A percentile compares a stretch with the other conserved stretches of the same genome.
phyloP scores from a whole-genome alignment of 2,113 vertebrate genomes.

The Ancistrus triradiatus region DNA sequence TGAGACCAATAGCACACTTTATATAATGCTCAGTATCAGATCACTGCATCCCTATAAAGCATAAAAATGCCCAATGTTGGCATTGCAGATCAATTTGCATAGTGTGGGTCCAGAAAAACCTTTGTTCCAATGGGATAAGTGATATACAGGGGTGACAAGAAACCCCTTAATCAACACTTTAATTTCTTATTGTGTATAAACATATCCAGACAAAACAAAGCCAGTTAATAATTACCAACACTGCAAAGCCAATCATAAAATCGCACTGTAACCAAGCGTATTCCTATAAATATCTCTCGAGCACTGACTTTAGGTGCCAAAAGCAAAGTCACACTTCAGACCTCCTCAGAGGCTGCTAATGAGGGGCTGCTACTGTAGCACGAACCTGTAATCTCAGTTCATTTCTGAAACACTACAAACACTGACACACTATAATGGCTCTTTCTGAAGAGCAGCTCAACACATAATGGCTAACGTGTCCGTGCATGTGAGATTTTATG shows the following conservation, averaged over 20 bases:
- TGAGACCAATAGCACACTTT: no score
- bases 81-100: no score
- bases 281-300: slow-evolving; percentile 4
- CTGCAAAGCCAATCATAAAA: no score
- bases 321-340: slow-evolving; percentile 7
- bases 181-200: no score
- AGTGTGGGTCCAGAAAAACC: no score
- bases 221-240: no score
- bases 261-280: background rate
- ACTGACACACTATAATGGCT: background rate
- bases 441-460: slow-evolving; percentile 3
- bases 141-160: background rate
- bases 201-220: no score
- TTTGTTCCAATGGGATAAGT: no score
- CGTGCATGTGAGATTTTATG: slow-evolving; percentile 13
- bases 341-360: background rate
- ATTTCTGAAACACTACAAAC: background rate
- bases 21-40: no score
- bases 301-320: slow-evolving; percentile 30
- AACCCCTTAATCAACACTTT: background rate
- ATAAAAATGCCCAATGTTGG: no score
- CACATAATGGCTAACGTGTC: background rate
- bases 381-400: background rate
- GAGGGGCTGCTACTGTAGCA: background rate
- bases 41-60: no score